Evolutionary conservation across 2,797 vertebrate genomes (phyloP).

Genomic region (Micromesistius poutassou): DNA sequence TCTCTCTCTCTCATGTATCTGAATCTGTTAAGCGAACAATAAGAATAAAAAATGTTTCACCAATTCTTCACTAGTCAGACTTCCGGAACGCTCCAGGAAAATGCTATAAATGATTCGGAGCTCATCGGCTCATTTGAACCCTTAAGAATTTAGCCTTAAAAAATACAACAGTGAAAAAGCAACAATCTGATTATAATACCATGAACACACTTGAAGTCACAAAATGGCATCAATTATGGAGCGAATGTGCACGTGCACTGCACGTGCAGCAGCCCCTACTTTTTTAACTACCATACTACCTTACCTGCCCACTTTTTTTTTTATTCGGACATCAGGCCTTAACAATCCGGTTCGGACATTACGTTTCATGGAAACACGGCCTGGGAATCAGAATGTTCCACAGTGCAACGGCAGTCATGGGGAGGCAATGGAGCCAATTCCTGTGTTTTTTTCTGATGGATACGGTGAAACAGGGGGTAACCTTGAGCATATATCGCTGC

Average conservation of each 20-base stretch:
- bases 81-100: constrained; percentile 20
- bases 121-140: constrained; percentile 6
- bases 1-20: constrained; percentile 18
- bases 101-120: constrained; percentile 33
- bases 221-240: constrained; percentile 2
- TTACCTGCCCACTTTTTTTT: too few species aligned
- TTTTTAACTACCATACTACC: too few species aligned
- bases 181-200: not conserved
- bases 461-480: constrained; percentile 54
- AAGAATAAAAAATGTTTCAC: constrained; percentile 38
- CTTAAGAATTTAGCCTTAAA: not conserved
- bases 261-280: constrained; percentile 13
- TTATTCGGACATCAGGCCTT: constrained; percentile 25
- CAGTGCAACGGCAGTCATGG: constrained; percentile 33
- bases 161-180: not conserved
- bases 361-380: constrained; percentile 20
- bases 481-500: constrained; percentile 63
- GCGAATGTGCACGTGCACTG: constrained; percentile 14
- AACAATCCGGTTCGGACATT: constrained; percentile 24
- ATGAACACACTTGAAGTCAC: not conserved
- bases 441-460: constrained; percentile 64
- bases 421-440: constrained; percentile 1
- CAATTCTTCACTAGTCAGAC: constrained; percentile 31
- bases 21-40: constrained; percentile 14
- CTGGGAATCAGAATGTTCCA: constrained; percentile 18